Percentiles rank a stretch among this genome's conserved stretches.
Conservation (phyloP, 2,888 invertebrate species). For the Brenthis hecate region DNA sequence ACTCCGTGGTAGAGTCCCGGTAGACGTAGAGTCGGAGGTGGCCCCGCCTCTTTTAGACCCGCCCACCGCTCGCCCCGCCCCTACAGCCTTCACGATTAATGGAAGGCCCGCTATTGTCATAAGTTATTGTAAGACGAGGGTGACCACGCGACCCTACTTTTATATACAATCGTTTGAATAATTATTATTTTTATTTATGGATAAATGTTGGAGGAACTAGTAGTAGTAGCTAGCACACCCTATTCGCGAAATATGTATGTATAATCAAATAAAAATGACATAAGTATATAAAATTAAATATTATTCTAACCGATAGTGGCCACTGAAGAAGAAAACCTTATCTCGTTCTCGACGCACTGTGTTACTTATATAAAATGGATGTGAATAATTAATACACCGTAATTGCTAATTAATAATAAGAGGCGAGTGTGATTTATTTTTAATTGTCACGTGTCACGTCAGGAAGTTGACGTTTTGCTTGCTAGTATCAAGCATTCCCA, state of each 20-base stretch:
- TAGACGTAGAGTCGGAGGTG: slow-evolving; percentile 38
- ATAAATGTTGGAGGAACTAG: neutral
- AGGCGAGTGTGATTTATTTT: slow-evolving; percentile 7
- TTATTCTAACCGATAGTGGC: neutral
- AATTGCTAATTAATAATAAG: slow-evolving; percentile 24
- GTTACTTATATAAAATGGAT: neutral
- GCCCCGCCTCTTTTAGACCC: slow-evolving; percentile 42
- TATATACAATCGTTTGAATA: neutral
- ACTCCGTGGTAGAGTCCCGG: slow-evolving; percentile 15
- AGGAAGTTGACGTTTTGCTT: slow-evolving; percentile 10
- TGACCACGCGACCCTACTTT: slow-evolving; percentile 13
- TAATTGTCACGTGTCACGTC: slow-evolving; percentile 15
- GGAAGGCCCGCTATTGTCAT: slow-evolving; percentile 33
- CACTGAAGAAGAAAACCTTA: slow-evolving; percentile 1
- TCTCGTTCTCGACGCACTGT: neutral
- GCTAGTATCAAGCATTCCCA: neutral
- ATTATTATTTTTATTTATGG: neutral
- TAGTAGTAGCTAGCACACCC: too few species aligned
- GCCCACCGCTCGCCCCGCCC: slow-evolving; percentile 26
- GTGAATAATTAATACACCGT: slow-evolving; percentile 1
- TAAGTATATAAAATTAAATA: neutral
- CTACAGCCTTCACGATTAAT: slow-evolving; percentile 34
- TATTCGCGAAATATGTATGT: too few species aligned
- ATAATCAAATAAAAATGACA: too few species aligned
- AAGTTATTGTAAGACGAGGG: slow-evolving; percentile 27